A percentile compares a stretch with the other conserved stretches of the same genome.
These are phyloP conservation scores for Palythoa grandis DNA, from an alignment of 92 coral and sea anemone species.

Conservation along the genomic window DNA sequence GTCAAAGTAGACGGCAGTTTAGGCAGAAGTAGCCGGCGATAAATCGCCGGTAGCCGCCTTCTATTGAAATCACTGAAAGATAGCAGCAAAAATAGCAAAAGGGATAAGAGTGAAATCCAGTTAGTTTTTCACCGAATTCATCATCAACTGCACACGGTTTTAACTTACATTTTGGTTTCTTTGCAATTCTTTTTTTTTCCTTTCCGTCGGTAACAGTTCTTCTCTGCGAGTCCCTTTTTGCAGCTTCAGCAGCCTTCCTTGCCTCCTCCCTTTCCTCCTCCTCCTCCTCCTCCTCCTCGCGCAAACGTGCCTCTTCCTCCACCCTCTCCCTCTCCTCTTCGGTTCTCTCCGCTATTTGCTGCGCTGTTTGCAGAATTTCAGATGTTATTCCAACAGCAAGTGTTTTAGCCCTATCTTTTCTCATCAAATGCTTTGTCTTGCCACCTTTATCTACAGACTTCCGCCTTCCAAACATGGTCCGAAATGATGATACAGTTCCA, in stretches of 20 bases:
- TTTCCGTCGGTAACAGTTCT: conserved; percentile 44
- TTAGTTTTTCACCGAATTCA: neutral
- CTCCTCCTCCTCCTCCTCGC: conserved; percentile 47
- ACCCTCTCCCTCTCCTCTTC: conserved; percentile 44
- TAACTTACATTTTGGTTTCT: conserved; percentile 48
- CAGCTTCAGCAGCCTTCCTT: conserved; percentile 32
- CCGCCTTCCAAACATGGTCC: conserved; percentile 47
- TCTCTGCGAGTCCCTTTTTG: neutral
- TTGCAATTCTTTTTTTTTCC: conserved; percentile 38
- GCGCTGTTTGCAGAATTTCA: conserved; percentile 64
- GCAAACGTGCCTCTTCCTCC: conserved; percentile 13
- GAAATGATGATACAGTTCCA: conserved; percentile 60
- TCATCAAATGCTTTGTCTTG: conserved; percentile 34
- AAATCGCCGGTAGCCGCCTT: too few relatives aligned
- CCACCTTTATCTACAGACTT: conserved; percentile 47
- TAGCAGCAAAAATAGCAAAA: neutral
- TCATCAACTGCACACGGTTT: neutral
- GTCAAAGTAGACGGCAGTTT: too few relatives aligned
- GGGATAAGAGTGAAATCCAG: neutral
- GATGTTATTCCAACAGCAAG: conserved; percentile 75
- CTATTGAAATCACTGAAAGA: too few relatives aligned
- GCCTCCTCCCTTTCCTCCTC: conserved; percentile 49
- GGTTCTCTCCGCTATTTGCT: conserved; percentile 52
- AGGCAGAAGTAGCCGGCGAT: too few relatives aligned
- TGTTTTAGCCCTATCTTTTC: conserved; percentile 71